These are phyloP conservation scores for Lota lota DNA, from an alignment of 2,113 vertebrate species.

Conservation along the genomic window DNA sequence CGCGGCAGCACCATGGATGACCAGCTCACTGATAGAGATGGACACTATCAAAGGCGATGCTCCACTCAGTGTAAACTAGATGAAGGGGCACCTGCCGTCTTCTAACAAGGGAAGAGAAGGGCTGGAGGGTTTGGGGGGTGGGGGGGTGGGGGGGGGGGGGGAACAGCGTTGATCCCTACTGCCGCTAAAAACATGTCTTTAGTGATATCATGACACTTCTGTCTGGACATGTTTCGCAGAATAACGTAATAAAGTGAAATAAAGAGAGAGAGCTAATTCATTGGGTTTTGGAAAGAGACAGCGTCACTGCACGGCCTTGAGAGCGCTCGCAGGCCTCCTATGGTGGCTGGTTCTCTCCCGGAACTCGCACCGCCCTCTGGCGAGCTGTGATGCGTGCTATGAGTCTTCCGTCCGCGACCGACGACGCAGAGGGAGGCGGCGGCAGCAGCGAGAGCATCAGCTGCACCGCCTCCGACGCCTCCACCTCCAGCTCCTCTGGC, in stretches of 20 bases:
- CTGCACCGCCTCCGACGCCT: conserved; percentile 69
- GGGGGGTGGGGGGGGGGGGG: neutral
- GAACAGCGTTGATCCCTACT: neutral
- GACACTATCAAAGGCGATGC: conserved; percentile 28
- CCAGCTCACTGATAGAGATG: conserved; percentile 47
- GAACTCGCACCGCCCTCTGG: conserved; percentile 25
- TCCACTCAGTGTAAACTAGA: conserved; percentile 46
- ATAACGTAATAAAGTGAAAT: neutral
- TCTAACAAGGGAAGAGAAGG: neutral
- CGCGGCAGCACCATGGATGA: conserved; percentile 39
- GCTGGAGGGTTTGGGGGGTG: neutral
- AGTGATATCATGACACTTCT: neutral
- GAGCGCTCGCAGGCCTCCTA: neutral
- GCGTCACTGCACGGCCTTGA: too few relatives aligned
- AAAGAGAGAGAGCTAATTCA: neutral
- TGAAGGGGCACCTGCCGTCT: conserved; percentile 32
- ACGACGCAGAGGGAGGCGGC: conserved; percentile 77
- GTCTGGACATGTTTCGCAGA: neutral
- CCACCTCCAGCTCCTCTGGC: conserved; percentile 46
- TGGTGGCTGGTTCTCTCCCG: conserved; percentile 31
- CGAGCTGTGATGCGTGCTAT: conserved; percentile 85
- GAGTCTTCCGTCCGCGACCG: conserved; percentile 83
- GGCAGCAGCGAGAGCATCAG: conserved; percentile 55
- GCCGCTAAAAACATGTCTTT: neutral
- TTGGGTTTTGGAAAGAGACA: conserved; percentile 14